Conservation (phyloP, 2,888 invertebrate species). For the Pheosia tremula region DNA sequence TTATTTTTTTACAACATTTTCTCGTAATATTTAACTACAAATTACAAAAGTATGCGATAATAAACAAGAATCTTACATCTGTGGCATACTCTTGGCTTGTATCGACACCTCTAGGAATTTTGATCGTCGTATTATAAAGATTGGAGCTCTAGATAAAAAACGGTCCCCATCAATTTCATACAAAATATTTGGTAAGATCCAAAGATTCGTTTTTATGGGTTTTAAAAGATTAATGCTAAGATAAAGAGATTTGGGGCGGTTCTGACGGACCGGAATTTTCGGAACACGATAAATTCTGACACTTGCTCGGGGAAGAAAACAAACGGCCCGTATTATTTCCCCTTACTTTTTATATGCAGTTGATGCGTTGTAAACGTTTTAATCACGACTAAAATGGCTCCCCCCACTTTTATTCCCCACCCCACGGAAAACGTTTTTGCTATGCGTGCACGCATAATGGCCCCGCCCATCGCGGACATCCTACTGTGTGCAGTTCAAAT, state of each 20-base stretch:
- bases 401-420: conserved; percentile 46
- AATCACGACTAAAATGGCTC: conserved; percentile 37
- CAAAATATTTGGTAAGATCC: conserved; percentile 80
- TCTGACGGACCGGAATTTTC: conserved; percentile 60
- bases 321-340: conserved; percentile 28
- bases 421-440: conserved; percentile 34
- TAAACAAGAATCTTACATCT: conserved; percentile 54
- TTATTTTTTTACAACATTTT: conserved; percentile 24
- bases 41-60: conserved; percentile 47
- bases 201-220: conserved; percentile 78
- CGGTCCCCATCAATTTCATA: conserved; percentile 79
- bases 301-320: conserved; percentile 46
- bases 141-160: conserved; percentile 69
- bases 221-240: conserved; percentile 77
- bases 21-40: conserved; percentile 18
- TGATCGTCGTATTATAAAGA: conserved; percentile 71
- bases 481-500: conserved; percentile 65
- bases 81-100: conserved; percentile 68
- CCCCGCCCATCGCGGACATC: conserved; percentile 67
- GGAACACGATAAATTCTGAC: conserved; percentile 74
- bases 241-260: conserved; percentile 77
- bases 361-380: conserved; percentile 30
- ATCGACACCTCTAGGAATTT: conserved; percentile 84
- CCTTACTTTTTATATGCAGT: conserved; percentile 25
- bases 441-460: conserved; percentile 57